Evolutionary conservation across 1,140 invertebrate genomes (phyloP), one percentile per base, ranked within the genome.

Genomic region (Saccostrea cuccullata): DNA sequence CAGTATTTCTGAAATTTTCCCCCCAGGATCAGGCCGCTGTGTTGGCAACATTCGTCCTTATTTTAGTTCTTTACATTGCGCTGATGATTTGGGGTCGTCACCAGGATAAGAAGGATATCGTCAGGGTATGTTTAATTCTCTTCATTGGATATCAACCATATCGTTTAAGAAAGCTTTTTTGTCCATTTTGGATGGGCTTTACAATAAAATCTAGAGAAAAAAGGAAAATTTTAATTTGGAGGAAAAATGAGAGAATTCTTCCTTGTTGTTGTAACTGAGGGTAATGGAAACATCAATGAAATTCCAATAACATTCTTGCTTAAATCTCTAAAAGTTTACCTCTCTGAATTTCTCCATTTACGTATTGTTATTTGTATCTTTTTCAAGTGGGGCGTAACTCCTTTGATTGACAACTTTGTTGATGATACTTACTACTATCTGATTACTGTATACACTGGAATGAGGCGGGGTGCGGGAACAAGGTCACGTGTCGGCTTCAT

Each of bases 1-100:
- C 96, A 70, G 95, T 96, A 0, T 96, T 96, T 91, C 87, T 89
- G 30, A 92, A 93, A 85, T 94, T 94, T 85, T 91, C 90, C 86
- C 87, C 92, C 23, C 17, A 73, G 30, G 91, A 93, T 77, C 93
- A 94, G 85, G 92, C 94, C n/a, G 91, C 93, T 1, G 93, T 95
- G 1, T 92, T 94, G 70, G 90, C 85, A 3, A 95, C 94, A 6
- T 93, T 96, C 17, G 95, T 96, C 86, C 89, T 94, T n/a, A 93
- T 95, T 9, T 64, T 96, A 23, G 84, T 92, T 5, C 82, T 96
- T 11, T 96, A 95, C 87, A 64, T 96, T 40, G 67, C 94, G 2
- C 86, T 94, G 0, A 87, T 95, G 0, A 91, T 96, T 23, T 96
- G 95, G 94, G 94, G 95, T 1, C 91, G 95, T 20, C 85, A 91